Evolutionary conservation across 2,888 invertebrate genomes (phyloP), one percentile per base, ranked within the genome.

Genomic region (Yponomeuta sedellus): DNA sequence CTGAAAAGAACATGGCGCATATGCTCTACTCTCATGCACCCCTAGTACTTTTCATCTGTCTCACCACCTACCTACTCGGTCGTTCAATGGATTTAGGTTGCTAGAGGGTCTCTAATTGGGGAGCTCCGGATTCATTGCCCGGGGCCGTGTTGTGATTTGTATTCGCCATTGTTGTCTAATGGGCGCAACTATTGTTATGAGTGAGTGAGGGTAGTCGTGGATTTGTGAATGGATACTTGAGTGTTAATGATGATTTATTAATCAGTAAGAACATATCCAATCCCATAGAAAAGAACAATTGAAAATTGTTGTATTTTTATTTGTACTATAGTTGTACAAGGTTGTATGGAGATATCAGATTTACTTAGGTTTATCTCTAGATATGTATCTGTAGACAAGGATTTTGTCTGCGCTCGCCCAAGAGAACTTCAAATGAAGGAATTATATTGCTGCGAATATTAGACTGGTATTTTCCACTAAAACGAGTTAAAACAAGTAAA

Each of bases 101-200:
- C 20, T 8, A 25, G 34, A 39, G 62, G 62, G 28, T 59, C 59
- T 2, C n/a, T 19, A 62, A 62, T 62, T 62, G 62, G 39, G 19
- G 39, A 34, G 39, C 19, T 10, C n/a, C 34, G 34, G 62, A 62
- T 62, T 62, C 34, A 62, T 62, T 62, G 39, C 34, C 62, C 19
- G 62, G 19, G 39, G 63, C 20, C 20, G 20, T 40, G 22, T 63
- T 63, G 44, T 44, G 63, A 63, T 63, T 63, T 63, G 22, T 44
- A 4, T 44, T n/a, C 44, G 40, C 63, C 20, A 63, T 40, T 63
- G 44, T 63, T 63, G n/a, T 34, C 28, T 61, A 61, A 61, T 63
- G 44, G 40, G 12, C 2, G 44, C 12, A 2, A 16, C 44, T 25
- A 52, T 25, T 59, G 59, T 20, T 63, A 19, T 20, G 8, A 16